Evolutionary conservation across 2,797 vertebrate genomes (phyloP), one percentile per base, ranked within the genome.

Genomic region (Netta rufina): DNA sequence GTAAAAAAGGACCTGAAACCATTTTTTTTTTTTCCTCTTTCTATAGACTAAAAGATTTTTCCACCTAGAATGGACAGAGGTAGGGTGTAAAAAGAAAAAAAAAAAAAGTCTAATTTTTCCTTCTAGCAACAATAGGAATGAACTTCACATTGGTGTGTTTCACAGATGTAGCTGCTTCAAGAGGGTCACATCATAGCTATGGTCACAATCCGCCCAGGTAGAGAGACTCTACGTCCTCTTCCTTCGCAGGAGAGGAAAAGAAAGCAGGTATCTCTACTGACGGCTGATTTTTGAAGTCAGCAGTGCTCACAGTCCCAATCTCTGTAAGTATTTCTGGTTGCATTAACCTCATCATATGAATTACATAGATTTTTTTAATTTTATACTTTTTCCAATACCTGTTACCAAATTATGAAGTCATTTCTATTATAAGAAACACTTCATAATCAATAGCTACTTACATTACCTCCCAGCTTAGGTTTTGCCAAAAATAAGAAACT

Each of bases 361-460:
- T 93, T 95, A 93, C 79, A 79, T 1, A 95, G 70, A 54, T 27
- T 51, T 36, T 45, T 8, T 0, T 1, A 30, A 69, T 43, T 38
- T 66, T 39, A 76, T 70, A 58, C 18, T 73, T 90, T 64, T 43
- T 9, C 67, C 80, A 89, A 74, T 93, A 82, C 28, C 20, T 24
- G n/a, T 72, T 84, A 78, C 41, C 76, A 65, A 19, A 28, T n/a
- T 53, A 90, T 79, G 74, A 91, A 39, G 61, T 94, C 19, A 97
- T 84, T 77, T 54, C 74, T 92, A 38, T 79, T 87, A 41, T 54
- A 90, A 81, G 75, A 57, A 54, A 81, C 27, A 19, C 41, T 87
- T 60, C 83, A 84, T 14, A 77, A 92, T 95, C 96, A 92, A 95
- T 92, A 96, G 12, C 65, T 82, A 61, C 38, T 92, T 86, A 41